These are phyloP conservation scores for Chrysina gloriosa DNA, from an alignment of 2,888 invertebrate species.

Conservation along the genomic window DNA sequence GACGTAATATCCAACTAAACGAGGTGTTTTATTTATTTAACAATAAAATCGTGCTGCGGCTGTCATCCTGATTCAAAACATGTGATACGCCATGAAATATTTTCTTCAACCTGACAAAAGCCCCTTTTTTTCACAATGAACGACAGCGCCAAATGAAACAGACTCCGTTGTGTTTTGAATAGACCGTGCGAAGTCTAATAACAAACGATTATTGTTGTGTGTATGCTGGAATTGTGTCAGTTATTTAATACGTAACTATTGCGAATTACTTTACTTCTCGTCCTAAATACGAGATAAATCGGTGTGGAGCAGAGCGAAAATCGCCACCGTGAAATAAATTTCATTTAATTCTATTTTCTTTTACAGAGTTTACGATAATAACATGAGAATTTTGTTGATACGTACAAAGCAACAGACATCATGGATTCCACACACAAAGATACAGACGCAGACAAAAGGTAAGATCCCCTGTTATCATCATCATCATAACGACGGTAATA, in stretches of 20 bases:
- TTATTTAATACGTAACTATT: constrained; percentile 7
- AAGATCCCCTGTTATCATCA: neutral
- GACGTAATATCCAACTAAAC: no score
- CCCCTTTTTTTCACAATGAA: neutral
- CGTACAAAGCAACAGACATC: neutral
- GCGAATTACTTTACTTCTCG: constrained; percentile 15
- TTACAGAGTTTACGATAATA: constrained; percentile 12
- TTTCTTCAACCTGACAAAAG: neutral
- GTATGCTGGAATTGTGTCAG: constrained; percentile 23
- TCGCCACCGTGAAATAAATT: neutral
- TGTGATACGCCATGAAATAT: neutral
- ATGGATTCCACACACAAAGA: constrained; percentile 37
- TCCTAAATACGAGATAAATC: constrained; percentile 2
- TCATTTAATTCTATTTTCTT: neutral
- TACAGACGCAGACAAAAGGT: constrained; percentile 35
- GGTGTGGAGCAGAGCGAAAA: neutral
- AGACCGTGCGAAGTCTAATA: constrained; percentile 23
- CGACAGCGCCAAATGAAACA: neutral
- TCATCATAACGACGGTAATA: no score
- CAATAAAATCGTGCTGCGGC: neutral
- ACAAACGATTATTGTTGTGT: constrained; percentile 10
- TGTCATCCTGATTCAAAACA: no score
- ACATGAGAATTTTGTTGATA: constrained; percentile 6
- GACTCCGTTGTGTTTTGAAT: neutral
- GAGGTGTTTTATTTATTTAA: no score